Conservation (phyloP, 1,140 invertebrate species). For the Aphelinus certus region DNA sequence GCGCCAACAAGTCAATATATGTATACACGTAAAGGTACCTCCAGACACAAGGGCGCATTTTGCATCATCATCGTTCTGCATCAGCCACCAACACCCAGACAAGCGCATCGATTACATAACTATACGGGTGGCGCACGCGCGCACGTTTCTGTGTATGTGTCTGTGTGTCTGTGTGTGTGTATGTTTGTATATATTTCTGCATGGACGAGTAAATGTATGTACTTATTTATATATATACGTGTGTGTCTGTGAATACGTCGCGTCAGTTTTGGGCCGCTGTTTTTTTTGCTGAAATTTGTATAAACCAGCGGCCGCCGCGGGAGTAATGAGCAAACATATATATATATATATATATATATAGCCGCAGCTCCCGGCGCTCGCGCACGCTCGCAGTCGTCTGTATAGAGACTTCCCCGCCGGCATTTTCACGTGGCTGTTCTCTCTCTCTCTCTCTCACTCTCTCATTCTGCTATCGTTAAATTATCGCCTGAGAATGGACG, state of each 20-base stretch:
- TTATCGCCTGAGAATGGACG: no score
- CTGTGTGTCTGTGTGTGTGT: no score
- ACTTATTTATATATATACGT: neutral
- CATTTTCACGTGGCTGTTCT: neutral
- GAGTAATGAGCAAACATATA: neutral
- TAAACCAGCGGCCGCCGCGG: neutral
- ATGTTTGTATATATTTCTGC: neutral
- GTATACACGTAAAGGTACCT: constrained; percentile 33
- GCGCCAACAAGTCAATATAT: constrained; percentile 33
- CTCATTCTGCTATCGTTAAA: no score
- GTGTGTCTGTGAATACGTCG: neutral
- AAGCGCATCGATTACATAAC: no score
- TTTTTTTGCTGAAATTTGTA: no score
- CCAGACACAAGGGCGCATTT: constrained; percentile 41
- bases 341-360: no score
- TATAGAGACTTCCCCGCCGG: neutral
- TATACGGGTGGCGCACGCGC: neutral
- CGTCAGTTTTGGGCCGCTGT: neutral
- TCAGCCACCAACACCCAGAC: no score
- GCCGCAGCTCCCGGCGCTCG: no score
- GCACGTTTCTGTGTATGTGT: neutral
- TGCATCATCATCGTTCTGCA: no score
- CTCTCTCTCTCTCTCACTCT: no score
- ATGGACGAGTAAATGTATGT: neutral
- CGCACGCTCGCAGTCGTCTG: no score